A percentile compares a stretch with the other conserved stretches of the same genome.
Conservation (phyloP, 1,140 invertebrate species). For the Oreohelix idahoensis region DNA sequence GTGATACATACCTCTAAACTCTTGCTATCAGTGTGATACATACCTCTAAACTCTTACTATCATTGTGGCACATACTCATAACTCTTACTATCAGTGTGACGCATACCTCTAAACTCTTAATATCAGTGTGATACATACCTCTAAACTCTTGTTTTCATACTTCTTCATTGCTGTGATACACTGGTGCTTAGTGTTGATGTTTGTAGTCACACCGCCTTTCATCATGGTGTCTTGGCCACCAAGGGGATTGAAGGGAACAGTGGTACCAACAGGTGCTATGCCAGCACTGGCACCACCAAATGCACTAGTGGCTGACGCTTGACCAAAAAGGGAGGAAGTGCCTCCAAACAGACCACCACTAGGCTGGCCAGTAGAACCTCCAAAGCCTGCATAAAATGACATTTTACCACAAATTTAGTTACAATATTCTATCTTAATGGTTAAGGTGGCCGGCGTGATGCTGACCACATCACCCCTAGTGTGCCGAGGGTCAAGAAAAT, state of each 20-base stretch:
- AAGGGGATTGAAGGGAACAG: slow-evolving; percentile 86
- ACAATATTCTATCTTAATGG: no score
- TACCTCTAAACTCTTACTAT: no score
- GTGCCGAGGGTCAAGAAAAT: no score
- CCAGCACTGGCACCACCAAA: slow-evolving; percentile 44
- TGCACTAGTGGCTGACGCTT: slow-evolving; percentile 43
- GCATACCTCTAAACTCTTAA: no score
- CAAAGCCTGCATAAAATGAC: slow-evolving; percentile 50
- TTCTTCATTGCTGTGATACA: slow-evolving; percentile 99
- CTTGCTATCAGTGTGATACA: no score
- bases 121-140: slow-evolving; percentile 77
- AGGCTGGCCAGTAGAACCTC: slow-evolving; percentile 45
- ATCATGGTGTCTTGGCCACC: slow-evolving; percentile 90
- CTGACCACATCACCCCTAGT: no score
- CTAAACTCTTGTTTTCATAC: slow-evolving; percentile 93
- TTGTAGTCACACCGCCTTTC: slow-evolving; percentile 86
- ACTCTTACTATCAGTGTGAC: no score
- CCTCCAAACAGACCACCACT: slow-evolving; percentile 44
- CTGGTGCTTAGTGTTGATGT: slow-evolving; percentile 91
- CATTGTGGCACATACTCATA: no score
- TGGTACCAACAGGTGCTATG: slow-evolving; percentile 50
- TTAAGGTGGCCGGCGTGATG: no score
- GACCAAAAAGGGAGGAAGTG: slow-evolving; percentile 26
- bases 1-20: no score
- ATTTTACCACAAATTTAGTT: no score